These are phyloP conservation scores for Cettia cetti DNA, from an alignment of 2,113 vertebrate species.

Conservation along the genomic window DNA sequence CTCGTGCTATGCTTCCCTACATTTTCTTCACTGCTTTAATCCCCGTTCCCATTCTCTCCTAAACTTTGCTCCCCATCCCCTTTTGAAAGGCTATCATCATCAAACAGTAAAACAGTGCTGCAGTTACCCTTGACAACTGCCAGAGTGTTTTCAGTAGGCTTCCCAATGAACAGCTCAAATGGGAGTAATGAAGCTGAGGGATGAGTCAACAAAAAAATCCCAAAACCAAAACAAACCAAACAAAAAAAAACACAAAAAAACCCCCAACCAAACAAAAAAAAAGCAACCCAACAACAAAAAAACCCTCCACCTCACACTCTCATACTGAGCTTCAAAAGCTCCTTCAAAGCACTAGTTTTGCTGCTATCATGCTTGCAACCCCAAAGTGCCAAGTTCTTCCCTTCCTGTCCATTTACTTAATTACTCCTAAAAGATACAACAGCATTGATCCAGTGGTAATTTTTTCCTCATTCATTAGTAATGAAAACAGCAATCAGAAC, in stretches of 20 bases:
- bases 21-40: not conserved
- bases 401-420: not conserved
- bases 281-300: no score
- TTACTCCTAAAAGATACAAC: not conserved
- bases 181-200: not conserved
- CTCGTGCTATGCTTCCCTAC: not conserved
- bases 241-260: not conserved
- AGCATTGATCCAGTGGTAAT: not conserved
- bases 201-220: not conserved
- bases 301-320: rapidly evolving
- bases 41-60: not conserved
- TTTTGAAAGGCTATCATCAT: not conserved
- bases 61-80: not conserved
- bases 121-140: not conserved
- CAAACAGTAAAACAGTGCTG: not conserved
- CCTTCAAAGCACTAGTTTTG: not conserved
- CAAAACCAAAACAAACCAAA: no score
- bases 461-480: not conserved
- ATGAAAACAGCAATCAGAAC: not conserved
- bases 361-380: not conserved
- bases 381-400: not conserved
- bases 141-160: not conserved
- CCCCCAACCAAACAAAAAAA: not conserved
- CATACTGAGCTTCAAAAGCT: not conserved
- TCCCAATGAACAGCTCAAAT: not conserved